Evolutionary conservation across 2,888 invertebrate genomes (phyloP), one percentile per base, ranked within the genome.

Genomic region (Epinotia nisella): DNA sequence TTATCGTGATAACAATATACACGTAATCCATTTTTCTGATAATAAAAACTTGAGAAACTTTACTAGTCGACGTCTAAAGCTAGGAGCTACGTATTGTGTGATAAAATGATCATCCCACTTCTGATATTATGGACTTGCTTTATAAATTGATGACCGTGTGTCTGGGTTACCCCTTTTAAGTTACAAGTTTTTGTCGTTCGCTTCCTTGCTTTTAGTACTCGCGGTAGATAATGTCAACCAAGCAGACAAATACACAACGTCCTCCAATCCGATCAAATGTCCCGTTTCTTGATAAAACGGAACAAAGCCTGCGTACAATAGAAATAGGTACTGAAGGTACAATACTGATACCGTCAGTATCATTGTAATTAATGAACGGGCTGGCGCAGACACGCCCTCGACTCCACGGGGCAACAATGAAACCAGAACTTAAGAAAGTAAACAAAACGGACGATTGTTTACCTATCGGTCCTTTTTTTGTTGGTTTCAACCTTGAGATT

Each of bases 361-460:
- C 81, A 78, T 81, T 80, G 75, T 84, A 84, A 87, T 89, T 85
- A 87, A 89, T 87, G 84, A 81, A 76, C 64, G 80, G 83, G 80
- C 71, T 70, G 80, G 76, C 68, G 67, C 76, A 66, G 79, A 67
- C 81, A 83, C 86, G 85, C 85, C 83, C 79, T 78, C 77, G 78
- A 82, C 83, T 83, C 79, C 78, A 77, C 77, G 76, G 58, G 53
- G 64, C 75, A 58, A 60, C 58, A 70, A 51, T 64, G 64, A 64
- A 58, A 39, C 39, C 11, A 39, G 45, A 9, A 39, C 2, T 41
- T 39, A 64, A 67, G 13, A 29, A 55, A 21, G 55, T 39, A 65
- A n/a, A 41, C 56, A 24, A 21, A 41, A 24, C 11, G 19, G 53
- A 51, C 17, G 10, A 62, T 24, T 62, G 53, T 65, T 65, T 64